Base-by-base conservation (phyloP, 2,888 invertebrate genomes). In the Arrhopalites spinosus region DNA sequence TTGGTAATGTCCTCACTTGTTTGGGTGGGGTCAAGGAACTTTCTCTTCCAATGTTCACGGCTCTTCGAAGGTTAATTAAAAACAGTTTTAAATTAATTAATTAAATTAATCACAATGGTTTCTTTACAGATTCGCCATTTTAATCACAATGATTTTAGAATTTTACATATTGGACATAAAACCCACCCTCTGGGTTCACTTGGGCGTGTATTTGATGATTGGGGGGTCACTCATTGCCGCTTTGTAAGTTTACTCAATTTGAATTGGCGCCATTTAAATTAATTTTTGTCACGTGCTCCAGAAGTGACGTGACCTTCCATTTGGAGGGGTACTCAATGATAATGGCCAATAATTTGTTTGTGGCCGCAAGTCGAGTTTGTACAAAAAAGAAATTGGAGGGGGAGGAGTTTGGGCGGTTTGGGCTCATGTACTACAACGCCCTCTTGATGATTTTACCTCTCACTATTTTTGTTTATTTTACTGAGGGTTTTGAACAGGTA, bases 71-170 rank as follows among this genome's bases (percentile, higher is more conserved):
- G 27, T 45, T 45, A 5, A 11, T 17, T 23, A 3, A 13, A 20
- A 68, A 68, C 2, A 30, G 15, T 30, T 67, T 11, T 30, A 5
- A 7, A 3, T 36, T 36, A 7, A 36, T 7, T 36, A 20, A 7
- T 13, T 15, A 11, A 36, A 36, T 36, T 11, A 11, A 11, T 67
- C 11, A 8, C n/a, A 27, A 8, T 5, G 3, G 23, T 29, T 29
- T 20, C 15, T 43, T 30, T 27, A 5, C 45, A 89, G 99, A 77
- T 98, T 99, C 86, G 97, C 98, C 71, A 98, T 99, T 83, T 87
- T 99, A 30, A 94, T 99, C 93, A 99, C 99, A 0, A 97, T 99
- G 97, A 87, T 98, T 77, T 90, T 93, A n/a, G 99, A 99, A 86
- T 90, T 91, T 83, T 91, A 93, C 84, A 90, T 99, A 72, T 89